These are phyloP conservation scores for Liolophura sinensis DNA, from an alignment of 1,140 invertebrate genomes.

Conservation along the genomic window DNA sequence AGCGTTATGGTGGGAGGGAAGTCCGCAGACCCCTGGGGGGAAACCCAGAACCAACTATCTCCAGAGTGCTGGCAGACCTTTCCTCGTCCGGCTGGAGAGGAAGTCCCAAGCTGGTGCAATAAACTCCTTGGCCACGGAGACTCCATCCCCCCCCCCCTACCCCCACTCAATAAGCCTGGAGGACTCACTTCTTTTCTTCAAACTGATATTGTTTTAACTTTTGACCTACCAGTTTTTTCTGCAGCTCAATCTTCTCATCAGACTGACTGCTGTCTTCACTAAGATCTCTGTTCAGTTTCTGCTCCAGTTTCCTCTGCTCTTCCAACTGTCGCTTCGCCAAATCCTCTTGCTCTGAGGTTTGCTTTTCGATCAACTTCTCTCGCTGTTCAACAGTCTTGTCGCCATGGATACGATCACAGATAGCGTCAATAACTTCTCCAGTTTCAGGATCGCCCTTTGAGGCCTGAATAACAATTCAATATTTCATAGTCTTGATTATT, in stretches of 20 bases:
- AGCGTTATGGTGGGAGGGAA: too few relatives aligned
- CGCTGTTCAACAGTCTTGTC: conserved; percentile 35
- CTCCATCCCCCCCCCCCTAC: too few relatives aligned
- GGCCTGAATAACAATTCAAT: conserved; percentile 22
- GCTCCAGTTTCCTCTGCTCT: conserved; percentile 29
- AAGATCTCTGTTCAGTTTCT: conserved; percentile 32
- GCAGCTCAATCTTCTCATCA: conserved; percentile 38
- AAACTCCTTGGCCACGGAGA: too few relatives aligned
- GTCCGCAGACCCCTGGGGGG: too few relatives aligned
- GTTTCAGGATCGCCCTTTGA: conserved; percentile 38
- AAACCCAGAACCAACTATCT: too few relatives aligned
- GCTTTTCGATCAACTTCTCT: conserved; percentile 37
- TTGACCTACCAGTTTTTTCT: conserved; percentile 48
- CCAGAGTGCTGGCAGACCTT: too few relatives aligned
- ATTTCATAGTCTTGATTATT: too few relatives aligned
- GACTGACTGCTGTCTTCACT: conserved; percentile 24
- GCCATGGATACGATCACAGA: conserved; percentile 40
- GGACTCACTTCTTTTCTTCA: too few relatives aligned
- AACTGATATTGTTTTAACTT: background rate
- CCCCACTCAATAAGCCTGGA: too few relatives aligned
- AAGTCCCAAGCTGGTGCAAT: too few relatives aligned
- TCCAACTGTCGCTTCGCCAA: conserved; percentile 37
- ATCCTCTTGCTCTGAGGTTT: conserved; percentile 33
- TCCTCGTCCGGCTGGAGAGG: too few relatives aligned
- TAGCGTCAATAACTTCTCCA: conserved; percentile 45